Base-by-base conservation (phyloP, 1,140 invertebrate species). In the Sarcophaga bullata region DNA sequence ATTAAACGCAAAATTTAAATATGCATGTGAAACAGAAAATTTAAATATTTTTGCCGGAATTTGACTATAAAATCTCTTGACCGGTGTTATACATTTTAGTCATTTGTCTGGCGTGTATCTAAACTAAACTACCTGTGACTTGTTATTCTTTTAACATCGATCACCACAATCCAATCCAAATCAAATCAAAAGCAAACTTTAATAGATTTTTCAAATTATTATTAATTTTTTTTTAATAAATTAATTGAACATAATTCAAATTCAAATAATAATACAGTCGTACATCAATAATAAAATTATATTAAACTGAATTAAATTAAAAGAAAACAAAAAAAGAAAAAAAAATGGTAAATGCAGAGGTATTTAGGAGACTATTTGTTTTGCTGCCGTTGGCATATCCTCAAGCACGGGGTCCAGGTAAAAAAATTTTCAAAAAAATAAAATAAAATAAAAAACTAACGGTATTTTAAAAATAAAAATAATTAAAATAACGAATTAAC, bases 381-480 rank as follows among this genome's bases (percentile, higher is more conserved):
- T 19, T 88, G 11, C 72, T 88, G 15, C 86, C 87, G 25, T 84
- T 88, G 1, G 85, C 84, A 49, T 88, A 87, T 84, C 83, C 80
- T 75, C 37, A 15, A 7, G 11, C 4, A 46, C 8, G 15, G 3
- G 8, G n/a, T 15, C 15, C 15, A 76, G 73, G 73, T 76, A 76
- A 76, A 15, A 3, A 13, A 73, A 75, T 13, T 17, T 11, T 11
- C n/a, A 47, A 75, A 75, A 47, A 75, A 13, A 7, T n/a, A n/a
- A 68, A 17, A 17, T 0, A 6, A 1, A 52, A 1, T 10, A 52
- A 1, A 52, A 13, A 52, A 3, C 13, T 37, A 37, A 37, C 25
- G 25, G 25, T 37, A 37, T 37, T 37, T 37, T 2, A 37, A 37
- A 37, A 37, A 37, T 2, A 37, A 37, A 37, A 37, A 37, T 8